phyloP scores from a whole-genome alignment of 2,113 vertebrate genomes.

The Carlito syrichta region DNA sequence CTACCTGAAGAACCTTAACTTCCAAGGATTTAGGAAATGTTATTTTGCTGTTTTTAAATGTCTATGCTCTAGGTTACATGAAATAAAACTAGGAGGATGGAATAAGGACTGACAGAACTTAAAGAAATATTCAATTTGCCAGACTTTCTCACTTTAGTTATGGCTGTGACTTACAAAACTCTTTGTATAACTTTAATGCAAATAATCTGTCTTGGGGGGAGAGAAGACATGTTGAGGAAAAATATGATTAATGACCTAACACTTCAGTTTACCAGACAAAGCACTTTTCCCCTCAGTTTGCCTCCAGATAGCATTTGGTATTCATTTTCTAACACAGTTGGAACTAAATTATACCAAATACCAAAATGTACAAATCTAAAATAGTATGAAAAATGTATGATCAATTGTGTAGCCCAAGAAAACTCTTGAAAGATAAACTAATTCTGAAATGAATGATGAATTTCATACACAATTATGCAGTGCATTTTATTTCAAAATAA shows the following conservation, averaged over 20 bases:
- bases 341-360: conserved; percentile 76
- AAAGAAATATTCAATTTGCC: conserved; percentile 66
- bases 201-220: conserved; percentile 34
- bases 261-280: conserved; percentile 73
- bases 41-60: background rate
- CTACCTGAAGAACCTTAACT: background rate
- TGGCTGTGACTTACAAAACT: conserved; percentile 48
- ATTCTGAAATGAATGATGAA: conserved; percentile 72
- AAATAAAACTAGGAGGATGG: background rate
- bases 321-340: conserved; percentile 76
- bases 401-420: conserved; percentile 71
- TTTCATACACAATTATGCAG: conserved; percentile 76
- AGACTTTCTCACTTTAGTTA: conserved; percentile 66
- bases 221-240: conserved; percentile 51
- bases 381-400: conserved; percentile 77
- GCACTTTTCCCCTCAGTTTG: conserved; percentile 63
- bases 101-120: background rate
- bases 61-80: background rate
- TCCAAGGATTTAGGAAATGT: background rate
- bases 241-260: conserved; percentile 79
- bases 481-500: conserved; percentile 76
- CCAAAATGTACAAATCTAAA: conserved; percentile 76
- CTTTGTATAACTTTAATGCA: conserved; percentile 53
- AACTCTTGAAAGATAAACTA: conserved; percentile 79
- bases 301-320: conserved; percentile 76